Percentiles rank a stretch among this genome's conserved stretches.
Evolutionary conservation across 1,140 invertebrate species (phyloP).

Genomic region (Drosophila azteca): DNA sequence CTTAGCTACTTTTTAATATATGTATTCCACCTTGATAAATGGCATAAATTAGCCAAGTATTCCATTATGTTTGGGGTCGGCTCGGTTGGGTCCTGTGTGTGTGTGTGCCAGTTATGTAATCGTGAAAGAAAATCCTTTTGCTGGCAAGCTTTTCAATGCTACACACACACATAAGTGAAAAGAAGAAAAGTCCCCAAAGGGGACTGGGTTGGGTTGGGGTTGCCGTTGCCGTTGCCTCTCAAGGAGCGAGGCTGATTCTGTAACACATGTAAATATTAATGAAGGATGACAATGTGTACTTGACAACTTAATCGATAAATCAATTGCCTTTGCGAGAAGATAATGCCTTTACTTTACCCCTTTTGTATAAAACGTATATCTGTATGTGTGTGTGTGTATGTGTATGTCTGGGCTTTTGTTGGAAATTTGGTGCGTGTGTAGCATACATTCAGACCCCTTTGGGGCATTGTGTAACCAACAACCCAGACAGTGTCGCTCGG

Average conservation of each 20-base stretch:
- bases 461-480: slow-evolving; percentile 40
- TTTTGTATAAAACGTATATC: slow-evolving; percentile 65
- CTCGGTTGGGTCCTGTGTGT: neutral
- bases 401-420: slow-evolving; percentile 42
- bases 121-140: slow-evolving; percentile 44
- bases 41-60: slow-evolving; percentile 33
- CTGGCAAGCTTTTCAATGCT: slow-evolving; percentile 50
- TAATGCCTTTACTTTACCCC: slow-evolving; percentile 65
- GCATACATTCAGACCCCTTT: slow-evolving; percentile 46
- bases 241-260: slow-evolving; percentile 48
- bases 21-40: slow-evolving; percentile 46
- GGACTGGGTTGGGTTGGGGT: neutral
- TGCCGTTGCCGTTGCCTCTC: slow-evolving; percentile 9
- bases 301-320: slow-evolving; percentile 82
- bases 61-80: slow-evolving; percentile 24
- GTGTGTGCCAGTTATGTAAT: slow-evolving; percentile 53
- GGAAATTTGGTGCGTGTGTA: slow-evolving; percentile 50
- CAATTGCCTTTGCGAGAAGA: slow-evolving; percentile 73
- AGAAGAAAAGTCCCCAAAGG: slow-evolving; percentile 32
- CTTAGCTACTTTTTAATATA: neutral
- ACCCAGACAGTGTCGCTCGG: slow-evolving; percentile 49
- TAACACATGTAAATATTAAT: slow-evolving; percentile 78
- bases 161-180: slow-evolving; percentile 13
- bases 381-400: slow-evolving; percentile 10
- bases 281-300: slow-evolving; percentile 78